These are phyloP conservation scores for Cirrhinus molitorella DNA, from an alignment of 2,797 vertebrate genomes.

Conservation along the genomic window DNA sequence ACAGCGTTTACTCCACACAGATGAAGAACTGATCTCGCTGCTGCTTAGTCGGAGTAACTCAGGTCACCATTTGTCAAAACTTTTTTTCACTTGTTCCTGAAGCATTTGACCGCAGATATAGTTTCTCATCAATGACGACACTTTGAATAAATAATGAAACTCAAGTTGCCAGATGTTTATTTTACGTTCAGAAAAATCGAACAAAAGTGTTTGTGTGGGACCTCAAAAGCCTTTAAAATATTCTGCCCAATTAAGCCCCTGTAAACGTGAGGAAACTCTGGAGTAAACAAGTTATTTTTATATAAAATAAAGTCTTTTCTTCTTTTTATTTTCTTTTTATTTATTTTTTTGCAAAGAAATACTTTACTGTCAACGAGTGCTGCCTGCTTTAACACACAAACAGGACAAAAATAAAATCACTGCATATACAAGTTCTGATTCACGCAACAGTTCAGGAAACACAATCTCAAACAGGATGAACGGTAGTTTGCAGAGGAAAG, in stretches of 20 bases:
- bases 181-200: neutral
- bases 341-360: neutral
- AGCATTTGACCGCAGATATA: neutral
- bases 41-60: too few relatives aligned
- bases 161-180: neutral
- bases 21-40: too few relatives aligned
- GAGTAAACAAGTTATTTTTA: too few relatives aligned
- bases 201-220: neutral
- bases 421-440: neutral
- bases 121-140: neutral
- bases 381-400: neutral
- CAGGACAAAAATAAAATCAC: conserved; percentile 15
- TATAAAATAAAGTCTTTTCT: neutral
- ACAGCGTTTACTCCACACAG: too few relatives aligned
- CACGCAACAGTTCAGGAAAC: neutral
- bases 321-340: neutral
- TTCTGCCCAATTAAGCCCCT: neutral
- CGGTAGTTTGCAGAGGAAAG: neutral
- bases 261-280: neutral
- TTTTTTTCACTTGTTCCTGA: neutral
- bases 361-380: neutral
- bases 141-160: neutral
- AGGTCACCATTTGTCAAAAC: neutral
- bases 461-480: neutral
- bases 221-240: neutral